Conservation (phyloP, 1,140 invertebrate species). For the Chlorops oryzae region DNA sequence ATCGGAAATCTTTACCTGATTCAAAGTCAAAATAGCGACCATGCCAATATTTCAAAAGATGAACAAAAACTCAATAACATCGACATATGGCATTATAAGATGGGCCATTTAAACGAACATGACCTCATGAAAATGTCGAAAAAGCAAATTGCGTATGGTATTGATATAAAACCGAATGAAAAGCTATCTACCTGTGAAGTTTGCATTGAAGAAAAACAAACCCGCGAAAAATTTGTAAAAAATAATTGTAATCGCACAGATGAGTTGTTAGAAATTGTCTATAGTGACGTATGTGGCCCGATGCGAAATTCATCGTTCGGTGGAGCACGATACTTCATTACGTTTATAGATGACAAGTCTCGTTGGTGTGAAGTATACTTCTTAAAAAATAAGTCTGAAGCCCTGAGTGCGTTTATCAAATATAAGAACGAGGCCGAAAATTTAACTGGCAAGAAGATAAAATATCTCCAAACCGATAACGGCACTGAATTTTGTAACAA, state of each 20-base stretch:
- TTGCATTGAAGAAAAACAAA: background rate
- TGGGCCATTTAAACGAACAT: conserved; percentile 11
- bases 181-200: conserved; percentile 1
- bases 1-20: too few relatives aligned
- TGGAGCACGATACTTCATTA: conserved; percentile 38
- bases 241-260: background rate
- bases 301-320: conserved; percentile 34
- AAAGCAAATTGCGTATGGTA: background rate
- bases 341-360: conserved; percentile 45
- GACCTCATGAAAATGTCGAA: conserved; percentile 1
- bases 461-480: conserved; percentile 22
- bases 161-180: background rate
- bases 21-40: conserved; percentile 16
- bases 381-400: conserved; percentile 27
- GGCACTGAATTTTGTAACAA: conserved; percentile 29
- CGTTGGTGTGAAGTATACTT: conserved; percentile 43
- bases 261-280: conserved; percentile 29
- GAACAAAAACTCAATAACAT: background rate
- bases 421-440: conserved; percentile 10
- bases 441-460: conserved; percentile 3
- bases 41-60: background rate
- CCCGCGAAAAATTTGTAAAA: background rate
- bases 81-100: conserved; percentile 6
- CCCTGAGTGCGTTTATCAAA: background rate
- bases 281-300: conserved; percentile 45